These are phyloP conservation scores for Eupithecia abbreviata DNA, from an alignment of 2,888 invertebrate species.

Conservation along the genomic window DNA sequence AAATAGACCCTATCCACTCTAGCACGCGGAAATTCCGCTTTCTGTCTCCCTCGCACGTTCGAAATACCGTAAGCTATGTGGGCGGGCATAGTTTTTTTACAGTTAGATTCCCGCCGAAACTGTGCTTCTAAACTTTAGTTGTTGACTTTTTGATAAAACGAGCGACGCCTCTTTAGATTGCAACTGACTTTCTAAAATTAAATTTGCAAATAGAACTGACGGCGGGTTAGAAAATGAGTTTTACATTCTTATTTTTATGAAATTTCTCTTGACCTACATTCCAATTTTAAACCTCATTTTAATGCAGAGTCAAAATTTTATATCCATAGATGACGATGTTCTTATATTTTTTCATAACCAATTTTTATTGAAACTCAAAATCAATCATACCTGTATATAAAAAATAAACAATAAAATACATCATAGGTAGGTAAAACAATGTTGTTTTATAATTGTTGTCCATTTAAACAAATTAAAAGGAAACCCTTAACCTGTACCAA, in stretches of 20 bases:
- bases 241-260: neutral
- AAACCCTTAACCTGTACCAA: no score
- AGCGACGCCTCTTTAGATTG: constrained; percentile 41
- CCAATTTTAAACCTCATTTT: neutral
- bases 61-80: constrained; percentile 81
- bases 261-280: neutral
- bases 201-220: constrained; percentile 11
- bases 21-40: constrained; percentile 47
- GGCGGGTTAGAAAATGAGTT: neutral
- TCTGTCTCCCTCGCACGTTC: constrained; percentile 69
- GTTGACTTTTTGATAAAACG: constrained; percentile 59
- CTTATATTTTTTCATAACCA: neutral
- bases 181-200: constrained; percentile 15
- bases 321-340: neutral
- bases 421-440: no score
- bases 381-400: no score
- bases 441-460: no score
- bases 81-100: constrained; percentile 79
- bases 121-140: constrained; percentile 54
- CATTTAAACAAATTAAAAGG: no score
- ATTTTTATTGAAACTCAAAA: neutral
- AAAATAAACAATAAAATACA: no score
- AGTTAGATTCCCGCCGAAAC: constrained; percentile 78
- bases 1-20: constrained; percentile 60
- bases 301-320: neutral